Base-by-base conservation (phyloP, 2,797 vertebrate genomes). In the Coluber constrictor region DNA sequence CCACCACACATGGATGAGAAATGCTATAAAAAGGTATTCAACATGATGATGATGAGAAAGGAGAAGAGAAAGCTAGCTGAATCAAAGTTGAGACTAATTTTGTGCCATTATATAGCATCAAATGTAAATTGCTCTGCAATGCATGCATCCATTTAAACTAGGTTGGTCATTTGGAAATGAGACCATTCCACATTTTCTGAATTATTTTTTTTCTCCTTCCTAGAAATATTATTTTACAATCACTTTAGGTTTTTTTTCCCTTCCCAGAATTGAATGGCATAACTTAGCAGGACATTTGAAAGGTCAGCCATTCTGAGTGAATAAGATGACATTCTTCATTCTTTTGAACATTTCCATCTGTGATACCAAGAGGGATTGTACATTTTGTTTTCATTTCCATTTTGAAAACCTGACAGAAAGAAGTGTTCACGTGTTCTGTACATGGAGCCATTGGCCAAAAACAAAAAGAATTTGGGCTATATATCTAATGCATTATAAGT, bases 81-180 rank as follows among this genome's bases (percentile, higher is more conserved):
- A 95, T 90, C 93, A 90, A 95, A 95, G 90, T 95, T 95, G 95
- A 96, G 93, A 94, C 91, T 91, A 96, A 87, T 96, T 93, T 96
- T 94, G 93, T 96, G 95, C 96, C 94, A 97, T 97, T 97, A 96
- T 93, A 92, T 93, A 87, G 87, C 20, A 96, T 94, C 92, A 93
- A 90, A 94, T 74, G 55, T 93, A 97, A 97, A 96, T 93, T 95
- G 5, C n/a, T 92, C 88, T 92, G 11, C 93, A 95, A 63, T 95
- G 88, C 94, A 96, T 93, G 88, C 88, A 94, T 87, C 91, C 88
- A 91, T 89, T 96, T 95, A 91, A 96, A 95, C 89, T 96, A 79
- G 55, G 95, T 93, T 93, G 27, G 57, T 94, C 63, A 94, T 93
- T 94, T 61, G 87, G 29, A 97, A 96, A 93, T 93, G 92, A 93